Evolutionary conservation across 64 coral and sea anemone genomes (phyloP), one percentile per base, ranked within the genome.

Genomic region (Stichodactyla mertensii): DNA sequence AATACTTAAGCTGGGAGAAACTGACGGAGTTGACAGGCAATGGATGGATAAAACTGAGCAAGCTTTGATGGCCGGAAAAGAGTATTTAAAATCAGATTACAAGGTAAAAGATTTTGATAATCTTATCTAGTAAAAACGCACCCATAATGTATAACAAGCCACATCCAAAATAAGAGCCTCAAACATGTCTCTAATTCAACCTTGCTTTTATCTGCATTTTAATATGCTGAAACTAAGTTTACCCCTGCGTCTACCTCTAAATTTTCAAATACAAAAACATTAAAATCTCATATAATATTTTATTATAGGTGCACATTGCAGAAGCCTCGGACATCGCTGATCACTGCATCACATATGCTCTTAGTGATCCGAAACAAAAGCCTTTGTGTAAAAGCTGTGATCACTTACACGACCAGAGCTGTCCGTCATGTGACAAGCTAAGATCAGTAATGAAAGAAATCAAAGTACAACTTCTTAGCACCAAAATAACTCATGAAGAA

Each of bases 261-360:
- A 61, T 61, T 61, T 61, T 13, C 28, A 31, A 61, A 13, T 61
- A 61, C 58, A 61, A 16, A 16, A 14, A 61, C 12, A 13, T 66
- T 66, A 31, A 31, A 31, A 31, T 31, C 28, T 31, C 28, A 82
- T 85, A 61, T 59, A 59, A 7, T 9, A 13, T 85, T 66, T 52
- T 16, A 85, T 52, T 0, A 51, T 64, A 85, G 83, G 83, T 85
- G 60, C 83, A 85, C 60, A 58, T 70, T 61, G 70, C 61, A 31
- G 57, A 61, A 3, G 20, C 59, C 16, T 16, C 83, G 62, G 52
- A 85, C 26, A 57, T 85, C 10, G 57, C 83, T 52, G 83, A 85
- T 45, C 59, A 85, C 53, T 85, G 83, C 54, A 71, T 4, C 28
- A 54, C 61, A 54, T 86, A 86, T 60, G 84, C 84, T 67, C 84